These are phyloP conservation scores for Spheniscus humboldti DNA, from an alignment of 2,797 vertebrate genomes.

Conservation along the genomic window DNA sequence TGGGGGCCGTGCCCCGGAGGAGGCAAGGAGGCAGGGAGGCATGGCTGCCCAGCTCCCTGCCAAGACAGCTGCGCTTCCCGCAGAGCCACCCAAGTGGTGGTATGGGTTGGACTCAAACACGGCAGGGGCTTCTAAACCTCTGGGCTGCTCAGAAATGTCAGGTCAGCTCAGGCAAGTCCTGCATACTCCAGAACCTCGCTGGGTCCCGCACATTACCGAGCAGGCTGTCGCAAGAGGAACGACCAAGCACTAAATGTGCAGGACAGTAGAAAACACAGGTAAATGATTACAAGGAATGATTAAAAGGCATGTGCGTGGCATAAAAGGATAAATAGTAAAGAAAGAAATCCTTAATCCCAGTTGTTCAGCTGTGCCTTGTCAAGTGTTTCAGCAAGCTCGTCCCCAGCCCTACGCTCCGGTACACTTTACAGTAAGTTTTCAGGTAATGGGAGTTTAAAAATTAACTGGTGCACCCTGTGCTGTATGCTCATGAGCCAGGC, in stretches of 20 bases:
- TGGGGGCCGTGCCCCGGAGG: neutral
- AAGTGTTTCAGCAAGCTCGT: neutral
- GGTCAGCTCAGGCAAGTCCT: neutral
- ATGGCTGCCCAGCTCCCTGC: neutral
- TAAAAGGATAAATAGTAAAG: neutral
- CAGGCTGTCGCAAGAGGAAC: accelerated
- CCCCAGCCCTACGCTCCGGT: neutral
- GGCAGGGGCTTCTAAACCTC: neutral
- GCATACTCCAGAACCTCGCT: accelerated
- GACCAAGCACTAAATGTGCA: neutral
- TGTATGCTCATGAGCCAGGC: neutral
- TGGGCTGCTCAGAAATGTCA: neutral
- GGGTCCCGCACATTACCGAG: accelerated
- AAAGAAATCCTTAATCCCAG: neutral
- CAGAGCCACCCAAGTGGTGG: accelerated
- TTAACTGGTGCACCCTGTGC: slow-evolving; percentile 31
- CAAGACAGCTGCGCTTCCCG: neutral
- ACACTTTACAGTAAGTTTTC: slow-evolving; percentile 29
- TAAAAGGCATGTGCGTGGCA: neutral
- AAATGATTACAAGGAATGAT: neutral
- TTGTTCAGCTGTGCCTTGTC: neutral
- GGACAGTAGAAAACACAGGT: neutral
- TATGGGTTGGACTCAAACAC: accelerated
- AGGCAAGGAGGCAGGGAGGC: neutral
- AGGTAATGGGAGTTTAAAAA: slow-evolving; percentile 51